Percentiles rank a stretch among this genome's conserved stretches.
Evolutionary conservation across 2,113 vertebrate genomes (phyloP).

Genomic region (Mustelus asterias): DNA sequence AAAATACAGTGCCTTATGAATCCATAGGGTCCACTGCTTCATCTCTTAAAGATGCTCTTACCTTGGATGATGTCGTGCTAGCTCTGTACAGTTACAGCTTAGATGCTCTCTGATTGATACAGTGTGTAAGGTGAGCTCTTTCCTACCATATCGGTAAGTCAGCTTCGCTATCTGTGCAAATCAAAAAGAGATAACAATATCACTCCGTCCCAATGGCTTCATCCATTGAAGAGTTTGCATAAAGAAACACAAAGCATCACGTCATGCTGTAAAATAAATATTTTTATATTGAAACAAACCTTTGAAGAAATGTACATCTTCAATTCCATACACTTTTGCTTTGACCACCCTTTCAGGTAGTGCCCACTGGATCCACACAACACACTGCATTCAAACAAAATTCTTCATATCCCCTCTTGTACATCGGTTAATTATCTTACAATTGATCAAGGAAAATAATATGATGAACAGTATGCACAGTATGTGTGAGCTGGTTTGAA

Average conservation of each 20-base stretch:
- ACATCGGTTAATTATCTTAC: background rate
- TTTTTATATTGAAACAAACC: background rate
- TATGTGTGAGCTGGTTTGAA: background rate
- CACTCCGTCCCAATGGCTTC: background rate
- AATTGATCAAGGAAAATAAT: background rate
- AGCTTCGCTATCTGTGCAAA: constrained; percentile 23
- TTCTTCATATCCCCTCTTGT: background rate
- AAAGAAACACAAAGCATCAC: background rate
- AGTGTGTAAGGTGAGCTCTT: constrained; percentile 27
- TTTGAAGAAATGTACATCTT: background rate
- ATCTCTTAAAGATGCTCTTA: background rate
- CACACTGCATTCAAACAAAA: background rate
- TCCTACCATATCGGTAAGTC: constrained; percentile 22
- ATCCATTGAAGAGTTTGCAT: background rate
- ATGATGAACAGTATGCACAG: background rate
- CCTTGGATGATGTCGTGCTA: constrained; percentile 11
- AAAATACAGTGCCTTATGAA: no score
- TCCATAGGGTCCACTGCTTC: background rate
- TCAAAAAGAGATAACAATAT: background rate
- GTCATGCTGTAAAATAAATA: background rate
- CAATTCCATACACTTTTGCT: background rate
- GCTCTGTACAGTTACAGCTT: constrained; percentile 30
- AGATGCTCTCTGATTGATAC: constrained; percentile 28
- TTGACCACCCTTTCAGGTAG: background rate
- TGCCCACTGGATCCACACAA: background rate